phyloP scores from a whole-genome alignment of 1,140 invertebrate species.

The Nixonia krombeini region DNA sequence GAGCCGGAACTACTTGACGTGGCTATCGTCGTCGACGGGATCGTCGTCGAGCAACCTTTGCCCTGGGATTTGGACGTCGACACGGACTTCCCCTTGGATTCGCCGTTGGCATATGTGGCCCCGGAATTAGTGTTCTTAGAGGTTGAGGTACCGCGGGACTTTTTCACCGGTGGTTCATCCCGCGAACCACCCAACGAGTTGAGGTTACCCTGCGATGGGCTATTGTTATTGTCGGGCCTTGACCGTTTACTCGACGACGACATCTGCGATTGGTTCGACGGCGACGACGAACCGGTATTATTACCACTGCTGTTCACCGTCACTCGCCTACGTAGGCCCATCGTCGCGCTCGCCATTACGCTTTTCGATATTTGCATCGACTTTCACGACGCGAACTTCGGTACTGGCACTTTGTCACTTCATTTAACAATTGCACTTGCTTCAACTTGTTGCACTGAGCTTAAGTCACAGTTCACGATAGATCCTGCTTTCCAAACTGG shows the following conservation, averaged over 20 bases:
- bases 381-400: too few species aligned
- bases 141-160: slow-evolving; percentile 57
- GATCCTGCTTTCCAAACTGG: neutral
- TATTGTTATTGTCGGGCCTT: slow-evolving; percentile 69
- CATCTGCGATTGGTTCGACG: slow-evolving; percentile 21
- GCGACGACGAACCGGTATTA: slow-evolving; percentile 41
- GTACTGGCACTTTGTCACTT: slow-evolving; percentile 24
- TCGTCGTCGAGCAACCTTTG: slow-evolving; percentile 25
- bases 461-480: neutral
- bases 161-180: slow-evolving; percentile 63
- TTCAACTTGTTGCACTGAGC: neutral
- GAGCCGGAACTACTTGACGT: too few species aligned
- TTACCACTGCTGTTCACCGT: slow-evolving; percentile 65
- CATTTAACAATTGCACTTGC: neutral
- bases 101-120: too few species aligned
- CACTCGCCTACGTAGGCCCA: slow-evolving; percentile 68
- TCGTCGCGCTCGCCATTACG: slow-evolving; percentile 66
- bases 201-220: slow-evolving; percentile 67
- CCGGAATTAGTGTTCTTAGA: too few species aligned
- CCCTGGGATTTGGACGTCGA: slow-evolving; percentile 34
- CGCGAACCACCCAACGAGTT: slow-evolving; percentile 58
- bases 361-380: slow-evolving; percentile 17
- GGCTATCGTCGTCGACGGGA: slow-evolving; percentile 12
- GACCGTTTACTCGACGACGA: slow-evolving; percentile 62
- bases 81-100: slow-evolving; percentile 34